Evolutionary conservation across 2,113 vertebrate species (phyloP), one percentile per base, ranked within the genome.

Genomic region (Haemorhous mexicanus): DNA sequence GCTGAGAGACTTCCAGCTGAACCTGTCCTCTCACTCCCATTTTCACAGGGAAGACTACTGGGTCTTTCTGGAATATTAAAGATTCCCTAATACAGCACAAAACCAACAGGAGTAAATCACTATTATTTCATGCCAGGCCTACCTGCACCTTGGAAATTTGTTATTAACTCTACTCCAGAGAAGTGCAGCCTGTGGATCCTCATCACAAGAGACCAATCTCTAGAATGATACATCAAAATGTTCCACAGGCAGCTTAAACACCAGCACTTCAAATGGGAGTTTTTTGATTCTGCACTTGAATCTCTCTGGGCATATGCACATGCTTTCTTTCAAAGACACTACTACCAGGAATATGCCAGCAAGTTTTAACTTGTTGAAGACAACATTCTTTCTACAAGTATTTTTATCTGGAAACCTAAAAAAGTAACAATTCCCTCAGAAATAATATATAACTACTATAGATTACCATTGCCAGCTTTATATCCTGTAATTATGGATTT

Each of bases 311-410:
- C 63, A 47, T 0, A 62, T 8, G 35, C n/a, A 79, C 13, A 16
- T 3, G 19, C 20, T 64, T 75, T 30, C 68, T 84, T 86, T 61
- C 37, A 81, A 59, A 91, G 43, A 47, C 32, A n/a, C 7, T 30
- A 77, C 27, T 32, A 59, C 18, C 61, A 64, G 6, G 44, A 92
- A 82, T 9, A 87, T 11, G 13, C 35, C 61, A 62, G 23, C 82
- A 87, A 87, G 89, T 79, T 88, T 74, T 63, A 89, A 69, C 89
- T 81, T 84, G 75, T 63, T 84, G 61, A 92, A 83, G 68, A 68
- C 37, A 83, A 82, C n/a, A 68, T 81, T 90, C 67, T 61, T 87
- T 30, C 37, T 58, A 20, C 28, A 69, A 58, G 27, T 52, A 77
- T 86, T 91, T 91, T 73, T 44, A 35, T 23, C 35, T 33, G 11